A percentile compares a stretch with the other conserved stretches of the same genome.
Evolutionary conservation across 2,113 vertebrate species (phyloP).

Genomic region (Protomyctophum bolini): DNA sequence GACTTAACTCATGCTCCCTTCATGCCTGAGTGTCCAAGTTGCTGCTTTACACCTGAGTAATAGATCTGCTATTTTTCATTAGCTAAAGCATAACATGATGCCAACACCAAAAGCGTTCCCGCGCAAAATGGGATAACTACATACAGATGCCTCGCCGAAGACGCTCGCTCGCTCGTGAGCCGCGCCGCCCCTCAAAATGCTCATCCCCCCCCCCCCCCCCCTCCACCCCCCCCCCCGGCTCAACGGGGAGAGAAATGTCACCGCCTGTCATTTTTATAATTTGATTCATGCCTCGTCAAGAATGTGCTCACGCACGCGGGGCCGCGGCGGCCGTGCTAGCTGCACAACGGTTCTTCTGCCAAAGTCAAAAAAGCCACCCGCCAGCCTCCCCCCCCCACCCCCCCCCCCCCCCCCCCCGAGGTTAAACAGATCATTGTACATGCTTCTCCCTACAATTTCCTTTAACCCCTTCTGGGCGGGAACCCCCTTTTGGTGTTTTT

Average conservation of each 20-base stretch:
- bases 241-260: slow-evolving; percentile 59
- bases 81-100: too few species aligned
- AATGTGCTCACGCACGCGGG: slow-evolving; percentile 60
- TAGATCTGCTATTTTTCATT: too few species aligned
- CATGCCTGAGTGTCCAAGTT: too few species aligned
- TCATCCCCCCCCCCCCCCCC: too few species aligned
- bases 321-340: slow-evolving; percentile 30
- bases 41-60: too few species aligned
- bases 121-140: too few species aligned
- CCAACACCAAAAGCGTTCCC: too few species aligned
- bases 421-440: slow-evolving; percentile 68
- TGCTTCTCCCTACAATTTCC: slow-evolving; percentile 60
- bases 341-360: slow-evolving; percentile 28
- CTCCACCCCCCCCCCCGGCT: too few species aligned
- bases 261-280: slow-evolving; percentile 68
- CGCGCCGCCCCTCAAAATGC: neutral
- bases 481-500: too few species aligned
- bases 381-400: slow-evolving; percentile 16
- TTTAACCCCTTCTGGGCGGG: too few species aligned
- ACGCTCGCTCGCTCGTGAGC: neutral
- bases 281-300: slow-evolving; percentile 68
- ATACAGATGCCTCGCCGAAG: slow-evolving; percentile 7
- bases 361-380: slow-evolving; percentile 54
- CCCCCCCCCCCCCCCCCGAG: slow-evolving; percentile 30
- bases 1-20: too few species aligned